Evolutionary conservation across 2,888 invertebrate genomes (phyloP).

Genomic region (Trypoxylon attenuatum): DNA sequence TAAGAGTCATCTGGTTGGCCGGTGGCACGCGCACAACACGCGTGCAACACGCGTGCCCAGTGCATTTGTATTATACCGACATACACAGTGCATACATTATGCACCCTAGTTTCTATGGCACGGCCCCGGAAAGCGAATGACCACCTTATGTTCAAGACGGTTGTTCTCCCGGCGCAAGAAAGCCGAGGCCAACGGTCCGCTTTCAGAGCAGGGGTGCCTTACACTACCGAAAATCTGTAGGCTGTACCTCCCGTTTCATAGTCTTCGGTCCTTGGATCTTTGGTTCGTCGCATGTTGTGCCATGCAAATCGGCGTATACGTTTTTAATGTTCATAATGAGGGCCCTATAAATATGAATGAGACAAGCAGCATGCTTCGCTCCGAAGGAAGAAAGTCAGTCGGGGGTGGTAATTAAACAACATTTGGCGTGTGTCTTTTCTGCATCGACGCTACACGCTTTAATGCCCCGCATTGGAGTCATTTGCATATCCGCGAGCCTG

Average conservation of each 20-base stretch:
- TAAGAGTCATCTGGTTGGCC: slow-evolving; percentile 60
- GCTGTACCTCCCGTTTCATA: too few species aligned
- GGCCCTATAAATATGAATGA: too few species aligned
- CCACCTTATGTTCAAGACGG: slow-evolving; percentile 63
- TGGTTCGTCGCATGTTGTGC: too few species aligned
- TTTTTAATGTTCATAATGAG: too few species aligned
- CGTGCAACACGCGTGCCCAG: slow-evolving; percentile 50
- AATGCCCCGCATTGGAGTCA: slow-evolving; percentile 9
- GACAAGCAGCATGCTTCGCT: not conserved
- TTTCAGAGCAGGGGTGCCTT: too few species aligned
- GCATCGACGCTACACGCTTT: slow-evolving; percentile 4
- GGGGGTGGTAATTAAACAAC: slow-evolving; percentile 30
- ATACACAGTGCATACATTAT: slow-evolving; percentile 29
- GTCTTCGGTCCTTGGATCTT: too few species aligned
- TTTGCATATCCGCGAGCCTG: slow-evolving; percentile 38
- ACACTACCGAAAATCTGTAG: too few species aligned
- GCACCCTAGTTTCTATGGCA: slow-evolving; percentile 40
- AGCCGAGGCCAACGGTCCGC: too few species aligned
- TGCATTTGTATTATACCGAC: slow-evolving; percentile 42
- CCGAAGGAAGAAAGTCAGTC: slow-evolving; percentile 2
- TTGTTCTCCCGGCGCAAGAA: slow-evolving; percentile 45
- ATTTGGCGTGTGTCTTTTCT: slow-evolving; percentile 39
- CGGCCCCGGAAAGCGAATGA: slow-evolving; percentile 31
- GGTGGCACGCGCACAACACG: slow-evolving; percentile 63
- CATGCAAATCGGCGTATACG: too few species aligned